Percentiles rank a stretch among this genome's conserved stretches.
These are phyloP conservation scores for Epizoanthus rinbou DNA, from an alignment of 92 coral and sea anemone species.

Conservation along the genomic window DNA sequence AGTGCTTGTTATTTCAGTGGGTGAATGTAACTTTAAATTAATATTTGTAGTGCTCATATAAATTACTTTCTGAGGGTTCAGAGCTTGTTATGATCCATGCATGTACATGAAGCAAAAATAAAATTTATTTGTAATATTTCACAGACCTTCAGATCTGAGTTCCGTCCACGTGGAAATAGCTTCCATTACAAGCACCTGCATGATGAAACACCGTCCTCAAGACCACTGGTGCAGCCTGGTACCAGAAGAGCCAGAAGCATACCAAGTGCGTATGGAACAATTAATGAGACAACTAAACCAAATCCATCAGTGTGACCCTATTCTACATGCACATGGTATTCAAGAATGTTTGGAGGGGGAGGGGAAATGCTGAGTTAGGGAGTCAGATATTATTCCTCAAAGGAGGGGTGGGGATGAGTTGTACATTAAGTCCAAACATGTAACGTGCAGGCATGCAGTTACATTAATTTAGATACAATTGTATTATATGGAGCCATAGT, in stretches of 20 bases:
- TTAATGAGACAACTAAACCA: constrained; percentile 62
- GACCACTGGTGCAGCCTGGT: constrained; percentile 55
- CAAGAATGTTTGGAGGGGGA: too few relatives aligned
- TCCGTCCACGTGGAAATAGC: constrained; percentile 84
- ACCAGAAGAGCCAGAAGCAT: constrained; percentile 34
- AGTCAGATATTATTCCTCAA: not conserved
- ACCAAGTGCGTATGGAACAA: constrained; percentile 64
- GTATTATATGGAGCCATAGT: too few relatives aligned
- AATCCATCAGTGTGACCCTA: constrained; percentile 15
- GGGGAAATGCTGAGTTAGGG: not conserved
- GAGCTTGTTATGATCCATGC: too few relatives aligned
- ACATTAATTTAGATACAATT: too few relatives aligned
- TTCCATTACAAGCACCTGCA: constrained; percentile 79
- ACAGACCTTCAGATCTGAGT: constrained; percentile 87
- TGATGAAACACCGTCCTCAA: constrained; percentile 48
- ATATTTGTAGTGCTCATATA: too few relatives aligned
- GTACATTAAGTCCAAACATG: constrained; percentile 39
- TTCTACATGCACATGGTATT: constrained; percentile 36
- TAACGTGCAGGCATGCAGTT: too few relatives aligned
- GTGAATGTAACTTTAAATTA: too few relatives aligned
- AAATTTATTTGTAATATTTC: not conserved
- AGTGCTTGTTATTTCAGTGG: too few relatives aligned
- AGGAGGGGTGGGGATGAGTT: constrained; percentile 32
- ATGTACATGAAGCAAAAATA: not conserved
- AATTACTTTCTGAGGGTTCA: too few relatives aligned